Conservation (phyloP, 2,113 vertebrate genomes). For the Dermatemys mawii region DNA sequence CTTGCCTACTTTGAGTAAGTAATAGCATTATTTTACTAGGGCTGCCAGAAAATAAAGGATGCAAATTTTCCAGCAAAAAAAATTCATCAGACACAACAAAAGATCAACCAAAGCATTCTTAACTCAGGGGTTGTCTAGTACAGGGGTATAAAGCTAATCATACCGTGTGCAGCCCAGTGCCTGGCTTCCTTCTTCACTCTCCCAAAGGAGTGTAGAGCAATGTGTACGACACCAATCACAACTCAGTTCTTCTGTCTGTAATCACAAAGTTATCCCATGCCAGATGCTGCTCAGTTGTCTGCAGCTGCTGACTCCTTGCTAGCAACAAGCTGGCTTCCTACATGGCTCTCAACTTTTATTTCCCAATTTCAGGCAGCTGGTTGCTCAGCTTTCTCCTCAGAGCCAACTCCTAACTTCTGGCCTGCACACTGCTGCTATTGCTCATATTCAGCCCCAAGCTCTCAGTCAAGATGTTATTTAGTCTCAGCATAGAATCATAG, state of each 20-base stretch:
- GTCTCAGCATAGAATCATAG: background rate
- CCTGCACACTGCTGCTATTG: background rate
- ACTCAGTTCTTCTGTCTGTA: background rate
- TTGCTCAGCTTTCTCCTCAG: background rate
- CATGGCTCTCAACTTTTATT: background rate
- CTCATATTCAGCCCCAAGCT: background rate
- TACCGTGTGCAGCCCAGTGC: background rate
- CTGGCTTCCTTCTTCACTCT: background rate
- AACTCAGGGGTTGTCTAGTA: background rate
- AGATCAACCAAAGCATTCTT: background rate
- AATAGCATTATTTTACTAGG: background rate
- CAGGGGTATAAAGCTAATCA: background rate
- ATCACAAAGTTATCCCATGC: background rate
- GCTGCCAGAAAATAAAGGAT: background rate
- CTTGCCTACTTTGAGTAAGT: background rate
- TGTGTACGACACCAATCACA: background rate
- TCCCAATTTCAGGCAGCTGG: rapidly evolving
- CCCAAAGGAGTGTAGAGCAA: background rate
- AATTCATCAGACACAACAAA: background rate
- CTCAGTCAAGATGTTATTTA: background rate
- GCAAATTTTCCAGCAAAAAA: background rate
- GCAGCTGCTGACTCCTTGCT: background rate
- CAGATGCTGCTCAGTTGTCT: background rate
- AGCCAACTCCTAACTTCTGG: background rate
- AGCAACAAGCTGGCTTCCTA: background rate